Evolutionary conservation across 2,113 vertebrate genomes (phyloP), one percentile per base, ranked within the genome.

Genomic region (Mirza zaza): DNA sequence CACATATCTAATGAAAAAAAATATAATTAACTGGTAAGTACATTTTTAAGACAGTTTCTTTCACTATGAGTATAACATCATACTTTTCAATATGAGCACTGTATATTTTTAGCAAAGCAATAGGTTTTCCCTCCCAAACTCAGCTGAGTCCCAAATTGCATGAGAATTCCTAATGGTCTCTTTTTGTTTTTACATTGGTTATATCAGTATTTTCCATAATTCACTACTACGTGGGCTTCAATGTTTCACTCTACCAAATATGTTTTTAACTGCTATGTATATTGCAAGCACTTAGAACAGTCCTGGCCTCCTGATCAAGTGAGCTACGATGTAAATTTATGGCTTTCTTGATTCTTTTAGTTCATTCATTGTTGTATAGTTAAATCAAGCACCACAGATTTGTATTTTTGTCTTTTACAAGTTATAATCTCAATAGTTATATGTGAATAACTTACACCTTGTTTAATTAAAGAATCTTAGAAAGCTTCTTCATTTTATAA

Each of bases 381-480:
- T 93, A 96, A 94, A 88, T 88, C 50, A 95, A 91, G 29, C 71
- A 75, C 1, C 27, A 63, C 23, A 79, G n/a, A 96, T 94, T 92
- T 90, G 63, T 90, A 89, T 76, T 80, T 89, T 95, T 97, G 92
- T 70, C 23, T 80, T 61, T 90, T 91, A 96, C 15, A 70, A 87
- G 73, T 12, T 95, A 77, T 92, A 94, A 91, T 39, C 48, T 96
- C 81, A 95, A 80, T 59, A 57, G n/a, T 92, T 95, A 84, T 93
- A 65, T 83, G 27, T 94, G 61, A 75, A 96, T 94, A 94, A 97
- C 84, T 92, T 87, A 68, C 3, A 94, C 29, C 2, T 14, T 63
- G 9, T 68, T 96, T 95, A 97, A 97, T 93, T 90, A 50, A 48
- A 92, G 91, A 95, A 90, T 86, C 20, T 32, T 70, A 87, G 57